Conservation (phyloP, 2,113 vertebrate species). For the Xiphophorus hellerii region DNA sequence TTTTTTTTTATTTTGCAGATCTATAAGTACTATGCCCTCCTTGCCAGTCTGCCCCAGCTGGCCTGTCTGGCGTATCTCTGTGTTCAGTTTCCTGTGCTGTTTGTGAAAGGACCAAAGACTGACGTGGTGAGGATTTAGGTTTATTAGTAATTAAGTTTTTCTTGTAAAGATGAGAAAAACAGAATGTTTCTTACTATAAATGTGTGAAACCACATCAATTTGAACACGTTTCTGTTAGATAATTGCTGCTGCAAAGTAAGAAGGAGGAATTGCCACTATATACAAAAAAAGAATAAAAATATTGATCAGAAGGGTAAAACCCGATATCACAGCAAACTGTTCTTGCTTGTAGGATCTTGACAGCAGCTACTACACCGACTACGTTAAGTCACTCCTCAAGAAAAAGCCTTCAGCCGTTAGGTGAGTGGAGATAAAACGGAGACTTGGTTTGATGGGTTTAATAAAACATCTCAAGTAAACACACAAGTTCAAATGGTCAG, state of each 20-base stretch:
- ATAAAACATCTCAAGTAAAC: too few relatives aligned
- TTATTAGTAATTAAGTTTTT: too few relatives aligned
- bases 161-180: too few relatives aligned
- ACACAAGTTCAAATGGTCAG: background rate
- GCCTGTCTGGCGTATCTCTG: slow-evolving; percentile 85
- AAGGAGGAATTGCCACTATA: slow-evolving; percentile 33
- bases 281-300: slow-evolving; percentile 1
- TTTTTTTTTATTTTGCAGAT: slow-evolving; percentile 73
- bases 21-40: slow-evolving; percentile 84
- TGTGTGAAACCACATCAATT: background rate
- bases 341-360: slow-evolving; percentile 74
- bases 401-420: slow-evolving; percentile 64
- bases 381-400: slow-evolving; percentile 83
- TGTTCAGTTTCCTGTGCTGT: slow-evolving; percentile 82
- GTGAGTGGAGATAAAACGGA: slow-evolving; percentile 39
- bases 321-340: background rate
- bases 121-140: slow-evolving; percentile 56
- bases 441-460: too few relatives aligned
- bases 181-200: too few relatives aligned
- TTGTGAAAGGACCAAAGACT: slow-evolving; percentile 72
- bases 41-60: slow-evolving; percentile 86
- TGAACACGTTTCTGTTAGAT: background rate
- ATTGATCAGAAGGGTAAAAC: too few relatives aligned
- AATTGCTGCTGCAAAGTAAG: background rate
- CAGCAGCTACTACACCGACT: slow-evolving; percentile 78